Evolutionary conservation across 1,140 invertebrate species (phyloP), one percentile per base, ranked within the genome.

Genomic region (Meteorus sp.): DNA sequence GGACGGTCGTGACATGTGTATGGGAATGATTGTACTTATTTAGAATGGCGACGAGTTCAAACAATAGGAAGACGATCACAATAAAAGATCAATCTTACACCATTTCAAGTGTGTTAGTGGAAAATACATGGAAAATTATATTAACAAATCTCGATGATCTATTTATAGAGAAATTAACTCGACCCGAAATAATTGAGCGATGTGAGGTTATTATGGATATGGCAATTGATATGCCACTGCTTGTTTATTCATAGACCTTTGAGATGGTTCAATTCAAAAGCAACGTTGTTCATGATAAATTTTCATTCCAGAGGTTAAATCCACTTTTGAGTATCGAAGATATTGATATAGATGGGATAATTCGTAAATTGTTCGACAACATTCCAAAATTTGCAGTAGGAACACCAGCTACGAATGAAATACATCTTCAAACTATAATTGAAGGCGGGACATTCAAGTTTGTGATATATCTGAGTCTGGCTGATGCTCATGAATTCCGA

Each of bases 321-420:
- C 45, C 45, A 48, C 11, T 48, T 5, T 25, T 48, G 23, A 48
- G 45, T n/a, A 15, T 48, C 3, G 45, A 48, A 3, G 45, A 48
- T 11, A 3, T 48, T 1, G 45, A 48, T 27, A 25, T 48, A 6
- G 17, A 29, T 7, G 20, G 20, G 27, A 27, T 48, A 25, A 15
- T 48, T 3, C 5, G 27, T 13, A 23, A 48, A 3, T 22, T 48
- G 23, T 15, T 48, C 2, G 27, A 5, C n/a, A 25, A 48, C 13
- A 27, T 48, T 27, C 45, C 45, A 25, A n/a, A 25, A 8, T 48
- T n/a, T 48, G 3, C 17, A 15, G 20, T 27, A 13, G 11, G 27
- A 1, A 13, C 7, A 13, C n/a, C 45, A 15, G 23, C 25, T 2
- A 48, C 25, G 4, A 9, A 13, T 3, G 7, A 8, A 8, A 27